phyloP scores from a whole-genome alignment of 2,113 vertebrate species.

The Falco punctatus region DNA sequence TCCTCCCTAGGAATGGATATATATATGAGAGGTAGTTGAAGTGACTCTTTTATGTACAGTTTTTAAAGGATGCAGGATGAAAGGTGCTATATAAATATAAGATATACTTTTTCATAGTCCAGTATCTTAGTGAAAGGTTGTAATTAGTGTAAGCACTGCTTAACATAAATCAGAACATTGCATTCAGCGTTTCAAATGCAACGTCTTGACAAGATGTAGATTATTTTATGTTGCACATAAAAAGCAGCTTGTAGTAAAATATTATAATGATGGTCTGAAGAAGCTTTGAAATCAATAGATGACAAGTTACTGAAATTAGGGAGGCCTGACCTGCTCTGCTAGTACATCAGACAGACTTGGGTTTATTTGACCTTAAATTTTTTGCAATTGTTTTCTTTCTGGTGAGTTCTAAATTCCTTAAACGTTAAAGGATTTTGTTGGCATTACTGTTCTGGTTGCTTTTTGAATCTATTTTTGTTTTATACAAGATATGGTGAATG shows the following conservation, averaged over 20 bases:
- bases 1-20: background rate
- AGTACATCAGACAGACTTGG: background rate
- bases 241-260: conserved; percentile 58
- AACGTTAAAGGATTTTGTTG: background rate
- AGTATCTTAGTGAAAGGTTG: conserved; percentile 40
- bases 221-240: conserved; percentile 63
- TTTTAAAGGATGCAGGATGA: background rate
- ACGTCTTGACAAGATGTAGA: conserved; percentile 51
- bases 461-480: background rate
- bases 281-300: conserved; percentile 63
- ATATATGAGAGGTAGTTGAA: background rate
- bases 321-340: conserved; percentile 27
- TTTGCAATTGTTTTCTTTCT: background rate
- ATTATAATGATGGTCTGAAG: conserved; percentile 19
- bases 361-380: conserved; percentile 24
- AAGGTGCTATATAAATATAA: conserved; percentile 38
- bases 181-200: conserved; percentile 59
- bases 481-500: background rate
- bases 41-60: background rate
- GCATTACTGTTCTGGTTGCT: background rate
- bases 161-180: conserved; percentile 66
- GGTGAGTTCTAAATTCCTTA: background rate
- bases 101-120: background rate
- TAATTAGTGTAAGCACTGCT: conserved; percentile 63
- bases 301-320: conserved; percentile 63